Base-by-base conservation (phyloP, 2,797 vertebrate species). In the Nasua narica region DNA sequence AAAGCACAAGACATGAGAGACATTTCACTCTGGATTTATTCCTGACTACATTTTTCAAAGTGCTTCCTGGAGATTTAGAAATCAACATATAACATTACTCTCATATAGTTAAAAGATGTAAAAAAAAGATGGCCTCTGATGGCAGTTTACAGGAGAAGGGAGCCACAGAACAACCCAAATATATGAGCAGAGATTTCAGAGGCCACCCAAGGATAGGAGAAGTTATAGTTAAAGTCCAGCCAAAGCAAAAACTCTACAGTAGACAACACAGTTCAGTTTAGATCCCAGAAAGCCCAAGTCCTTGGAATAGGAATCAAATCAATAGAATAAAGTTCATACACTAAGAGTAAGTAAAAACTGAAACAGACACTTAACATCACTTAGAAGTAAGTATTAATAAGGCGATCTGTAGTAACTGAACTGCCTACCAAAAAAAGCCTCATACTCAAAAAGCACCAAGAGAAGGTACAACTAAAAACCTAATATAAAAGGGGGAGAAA, bases 321-420 rank as follows among this genome's bases (percentile, higher is more conserved):
- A 69, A 9, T 11, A 6, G n/a, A 82, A 37, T 62, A 13, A 76
- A 43, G 0, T 5, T 40, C 3, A 29, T 35, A 14, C 21, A 78
- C 10, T 70, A 69, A 84, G 5, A 62, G 5, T 7, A 70, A 77
- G 35, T 27, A 52, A 69, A 91, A 62, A 11, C 7, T 25, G 37
- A n/a, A 37, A 29, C 1, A 72, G 54, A 37, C 9, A 3, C 3
- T 46, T 62, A 37, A 4, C 27, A 76, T 48, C 32, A 18, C 16
- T 2, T 48, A 19, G 7, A 13, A 43, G 5, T 16, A 54, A 52
- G n/a, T 4, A 48, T 25, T n/a, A 5, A 35, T 23, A 14, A 50
- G 4, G 46, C 12, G 14, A 11, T 7, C 1, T 56, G 32, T 5
- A 3, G 7, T 60, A 48, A 40, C 0, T 27, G 14, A 32, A 60